Conservation (phyloP, 2,113 vertebrate species). For the Semnornis frantzii region DNA sequence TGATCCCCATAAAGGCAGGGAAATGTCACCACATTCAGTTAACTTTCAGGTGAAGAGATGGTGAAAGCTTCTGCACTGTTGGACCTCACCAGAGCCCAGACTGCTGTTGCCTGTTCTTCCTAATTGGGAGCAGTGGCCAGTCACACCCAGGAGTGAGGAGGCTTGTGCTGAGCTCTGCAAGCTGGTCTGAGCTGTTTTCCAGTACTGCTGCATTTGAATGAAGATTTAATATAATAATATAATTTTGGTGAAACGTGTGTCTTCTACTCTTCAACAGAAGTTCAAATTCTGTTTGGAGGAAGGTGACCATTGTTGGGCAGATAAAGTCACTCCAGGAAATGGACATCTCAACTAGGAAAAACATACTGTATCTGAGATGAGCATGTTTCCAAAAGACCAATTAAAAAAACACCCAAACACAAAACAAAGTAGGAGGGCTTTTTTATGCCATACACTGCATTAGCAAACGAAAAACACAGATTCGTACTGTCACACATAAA, state of each 20-base stretch:
- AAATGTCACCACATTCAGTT: not conserved
- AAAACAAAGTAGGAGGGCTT: not conserved
- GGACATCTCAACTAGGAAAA: not conserved
- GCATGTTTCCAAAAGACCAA: not conserved
- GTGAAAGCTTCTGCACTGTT: rapidly evolving
- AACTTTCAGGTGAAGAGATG: not conserved
- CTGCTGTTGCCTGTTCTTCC: not conserved
- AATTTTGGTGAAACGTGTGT: not conserved
- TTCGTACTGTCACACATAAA: not conserved
- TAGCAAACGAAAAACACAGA: not conserved
- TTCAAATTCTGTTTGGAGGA: not conserved
- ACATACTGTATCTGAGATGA: not conserved
- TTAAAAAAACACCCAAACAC: not conserved
- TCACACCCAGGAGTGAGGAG: not conserved
- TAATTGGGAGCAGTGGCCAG: not conserved
- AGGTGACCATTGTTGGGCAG: not conserved
- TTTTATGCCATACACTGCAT: not conserved
- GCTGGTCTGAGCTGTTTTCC: not conserved
- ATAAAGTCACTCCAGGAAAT: not conserved
- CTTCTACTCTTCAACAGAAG: not conserved
- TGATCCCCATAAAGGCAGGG: not conserved
- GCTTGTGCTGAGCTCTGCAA: rapidly evolving
- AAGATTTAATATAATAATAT: not conserved
- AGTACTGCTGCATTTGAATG: not conserved
- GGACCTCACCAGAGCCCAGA: rapidly evolving